phyloP scores from a whole-genome alignment of 2,113 vertebrate genomes.

The Dicentrarchus labrax region DNA sequence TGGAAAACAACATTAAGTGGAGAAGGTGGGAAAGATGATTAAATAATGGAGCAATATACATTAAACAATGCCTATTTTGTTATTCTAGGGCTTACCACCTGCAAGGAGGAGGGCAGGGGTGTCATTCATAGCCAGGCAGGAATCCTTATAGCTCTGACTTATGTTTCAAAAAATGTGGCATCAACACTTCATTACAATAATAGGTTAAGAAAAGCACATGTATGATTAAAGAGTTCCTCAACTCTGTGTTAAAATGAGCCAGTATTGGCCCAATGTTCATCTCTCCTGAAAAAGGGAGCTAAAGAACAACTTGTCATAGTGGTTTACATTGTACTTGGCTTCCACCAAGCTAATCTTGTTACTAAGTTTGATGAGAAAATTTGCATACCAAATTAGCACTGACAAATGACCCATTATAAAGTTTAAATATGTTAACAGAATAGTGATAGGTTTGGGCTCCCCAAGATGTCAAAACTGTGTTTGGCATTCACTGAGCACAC shows the following conservation, averaged over 20 bases:
- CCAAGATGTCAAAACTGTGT: constrained; percentile 20
- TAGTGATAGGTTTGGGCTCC: constrained; percentile 36
- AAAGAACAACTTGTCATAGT: constrained; percentile 3
- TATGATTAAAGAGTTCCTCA: neutral
- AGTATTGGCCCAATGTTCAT: neutral
- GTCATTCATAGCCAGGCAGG: neutral
- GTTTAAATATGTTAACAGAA: constrained; percentile 54
- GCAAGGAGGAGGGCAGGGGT: neutral
- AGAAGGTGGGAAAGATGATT: constrained; percentile 7
- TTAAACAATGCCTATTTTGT: constrained; percentile 8
- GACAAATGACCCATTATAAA: constrained; percentile 56
- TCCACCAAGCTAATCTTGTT: constrained; percentile 42
- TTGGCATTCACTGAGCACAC: constrained; percentile 29
- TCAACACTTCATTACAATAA: constrained; percentile 3
- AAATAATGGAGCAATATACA: constrained; percentile 24
- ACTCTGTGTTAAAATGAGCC: neutral
- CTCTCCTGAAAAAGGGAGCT: too few relatives aligned
- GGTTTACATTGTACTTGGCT: constrained; percentile 32
- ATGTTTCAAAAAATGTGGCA: constrained; percentile 6
- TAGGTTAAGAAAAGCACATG: neutral
- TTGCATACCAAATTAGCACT: constrained; percentile 34
- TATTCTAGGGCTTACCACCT: constrained; percentile 27
- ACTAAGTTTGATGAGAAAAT: constrained; percentile 38
- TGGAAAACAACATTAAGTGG: neutral
- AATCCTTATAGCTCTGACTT: neutral